Evolutionary conservation across 2,888 invertebrate species (phyloP), one percentile per base, ranked within the genome.

Genomic region (Gandaritis pyraliata): DNA sequence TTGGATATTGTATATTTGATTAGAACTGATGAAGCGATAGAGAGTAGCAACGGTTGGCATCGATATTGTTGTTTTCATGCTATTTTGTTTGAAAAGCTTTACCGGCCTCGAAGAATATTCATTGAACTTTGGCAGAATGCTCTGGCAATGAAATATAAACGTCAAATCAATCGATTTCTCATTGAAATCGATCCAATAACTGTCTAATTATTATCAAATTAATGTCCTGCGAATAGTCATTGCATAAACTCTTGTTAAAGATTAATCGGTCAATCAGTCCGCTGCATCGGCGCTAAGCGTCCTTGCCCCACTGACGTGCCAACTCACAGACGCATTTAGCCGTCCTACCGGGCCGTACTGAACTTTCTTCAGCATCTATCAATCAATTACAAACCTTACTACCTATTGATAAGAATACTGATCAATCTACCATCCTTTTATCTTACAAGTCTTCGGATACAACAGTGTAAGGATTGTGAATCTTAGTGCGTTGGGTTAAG

Each of bases 281-380:
- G 82, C 73, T 86, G 87, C 88, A 88, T 86, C 79, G 87, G 84
- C 85, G 84, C 85, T 83, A 75, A 65, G 81, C 88, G 90, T 88
- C 90, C 90, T 91, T 91, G 90, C 86, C 90, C 90, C 85, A 90
- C 84, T 90, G 85, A 80, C 81, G 88, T 83, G 86, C 87, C 88
- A 88, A 84, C 54, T 58, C 62, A 81, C 82, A 76, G 81, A 87
- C 90, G 82, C 77, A 81, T 88, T 87, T 91, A 91, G 90, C 67
- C 56, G 33, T 52, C 82, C 83, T 83, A 83, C 83, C 87, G 82
- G 84, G 82, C 86, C 75, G 72, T 71, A 69, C 74, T 84, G 77
- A 79, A 86, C 87, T 88, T 87, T 86, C 86, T 83, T 82, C 66
- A 67, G 67, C 72, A 33, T 69, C 74, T 72, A 76, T 75, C 79